Conservation (phyloP, 1,140 invertebrate genomes). For the Pectinophora gossypiella region DNA sequence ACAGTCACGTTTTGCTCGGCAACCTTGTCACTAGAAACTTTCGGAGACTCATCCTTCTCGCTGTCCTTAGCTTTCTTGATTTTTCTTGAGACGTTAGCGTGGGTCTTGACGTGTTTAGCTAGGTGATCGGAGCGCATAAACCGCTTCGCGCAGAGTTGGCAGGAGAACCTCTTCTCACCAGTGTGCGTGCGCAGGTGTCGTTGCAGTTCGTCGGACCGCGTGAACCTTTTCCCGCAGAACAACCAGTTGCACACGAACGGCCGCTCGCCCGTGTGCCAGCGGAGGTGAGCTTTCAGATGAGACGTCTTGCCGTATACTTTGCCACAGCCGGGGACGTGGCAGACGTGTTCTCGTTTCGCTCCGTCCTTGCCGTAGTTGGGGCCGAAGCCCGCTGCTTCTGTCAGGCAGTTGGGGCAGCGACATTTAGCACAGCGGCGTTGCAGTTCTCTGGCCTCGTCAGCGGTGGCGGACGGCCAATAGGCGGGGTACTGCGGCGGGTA, state of each 20-base stretch:
- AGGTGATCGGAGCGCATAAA: slow-evolving; percentile 92
- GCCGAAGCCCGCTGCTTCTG: slow-evolving; percentile 78
- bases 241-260: slow-evolving; percentile 87
- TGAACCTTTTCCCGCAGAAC: slow-evolving; percentile 91
- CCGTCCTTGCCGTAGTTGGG: slow-evolving; percentile 78
- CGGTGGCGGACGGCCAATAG: slow-evolving; percentile 47
- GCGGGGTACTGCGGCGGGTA: slow-evolving; percentile 53
- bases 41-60: slow-evolving; percentile 53
- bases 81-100: slow-evolving; percentile 78
- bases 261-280: slow-evolving; percentile 90
- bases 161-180: slow-evolving; percentile 88
- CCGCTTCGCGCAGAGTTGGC: slow-evolving; percentile 83
- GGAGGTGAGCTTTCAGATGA: slow-evolving; percentile 90
- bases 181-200: slow-evolving; percentile 89
- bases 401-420: slow-evolving; percentile 83
- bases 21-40: slow-evolving; percentile 29
- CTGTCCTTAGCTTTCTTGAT: slow-evolving; percentile 58
- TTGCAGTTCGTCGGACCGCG: slow-evolving; percentile 91
- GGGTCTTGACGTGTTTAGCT: slow-evolving; percentile 89
- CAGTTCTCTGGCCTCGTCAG: slow-evolving; percentile 57
- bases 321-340: slow-evolving; percentile 92
- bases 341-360: slow-evolving; percentile 88
- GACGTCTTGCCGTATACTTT: slow-evolving; percentile 95
- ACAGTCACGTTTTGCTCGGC: slow-evolving; percentile 18
- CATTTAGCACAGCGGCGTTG: slow-evolving; percentile 78